phyloP scores from a whole-genome alignment of 2,113 vertebrate genomes.

The Monopterus albus region DNA sequence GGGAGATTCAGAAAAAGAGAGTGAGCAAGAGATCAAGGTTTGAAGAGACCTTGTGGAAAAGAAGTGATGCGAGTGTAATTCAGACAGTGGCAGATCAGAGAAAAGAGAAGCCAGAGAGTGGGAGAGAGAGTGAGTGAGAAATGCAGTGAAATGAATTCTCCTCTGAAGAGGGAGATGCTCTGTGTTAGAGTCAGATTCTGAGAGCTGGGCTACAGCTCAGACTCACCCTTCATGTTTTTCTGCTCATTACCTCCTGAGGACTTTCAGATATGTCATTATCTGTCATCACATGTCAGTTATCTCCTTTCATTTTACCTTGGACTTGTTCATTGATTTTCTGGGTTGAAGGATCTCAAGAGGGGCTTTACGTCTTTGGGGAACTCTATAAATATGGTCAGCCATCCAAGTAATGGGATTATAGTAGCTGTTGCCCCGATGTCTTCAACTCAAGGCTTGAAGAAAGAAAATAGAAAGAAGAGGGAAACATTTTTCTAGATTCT shows the following conservation, averaged over 20 bases:
- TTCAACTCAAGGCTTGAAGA: neutral
- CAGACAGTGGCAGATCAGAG: conserved; percentile 26
- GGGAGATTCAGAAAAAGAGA: conserved; percentile 29
- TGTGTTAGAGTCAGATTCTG: conserved; percentile 27
- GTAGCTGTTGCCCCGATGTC: neutral
- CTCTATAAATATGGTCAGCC: neutral
- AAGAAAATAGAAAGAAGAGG: neutral
- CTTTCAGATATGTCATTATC: conserved; percentile 15
- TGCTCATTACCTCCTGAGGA: conserved; percentile 15
- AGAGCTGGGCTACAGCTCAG: conserved; percentile 4
- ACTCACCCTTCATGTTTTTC: conserved; percentile 22
- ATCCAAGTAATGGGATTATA: neutral
- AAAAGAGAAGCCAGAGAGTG: conserved; percentile 22
- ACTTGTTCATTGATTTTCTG: neutral
- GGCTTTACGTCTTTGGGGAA: neutral
- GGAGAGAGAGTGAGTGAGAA: conserved; percentile 43
- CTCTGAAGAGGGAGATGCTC: conserved; percentile 27
- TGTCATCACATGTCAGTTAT: conserved; percentile 15
- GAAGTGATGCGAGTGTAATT: conserved; percentile 42
- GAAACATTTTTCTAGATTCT: neutral
- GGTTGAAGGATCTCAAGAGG: neutral
- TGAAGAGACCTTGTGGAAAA: conserved; percentile 37
- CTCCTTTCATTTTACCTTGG: neutral
- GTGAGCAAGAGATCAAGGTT: conserved; percentile 5
- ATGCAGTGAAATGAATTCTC: conserved; percentile 53